phyloP scores from a whole-genome alignment of 2,113 vertebrate genomes.

The Tamias sibiricus region DNA sequence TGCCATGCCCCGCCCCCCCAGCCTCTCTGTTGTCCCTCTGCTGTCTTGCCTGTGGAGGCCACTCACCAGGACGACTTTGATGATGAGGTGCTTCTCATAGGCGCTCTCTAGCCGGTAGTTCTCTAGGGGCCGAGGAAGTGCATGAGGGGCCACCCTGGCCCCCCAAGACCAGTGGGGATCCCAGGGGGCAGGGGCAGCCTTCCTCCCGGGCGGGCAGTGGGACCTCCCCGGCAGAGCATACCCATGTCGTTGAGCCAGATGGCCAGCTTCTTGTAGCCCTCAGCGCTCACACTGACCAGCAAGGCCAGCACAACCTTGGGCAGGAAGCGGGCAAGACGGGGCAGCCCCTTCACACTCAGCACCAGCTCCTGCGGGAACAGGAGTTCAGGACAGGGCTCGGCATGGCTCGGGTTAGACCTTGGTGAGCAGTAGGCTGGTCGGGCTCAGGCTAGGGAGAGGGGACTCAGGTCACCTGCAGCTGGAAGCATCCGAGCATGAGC shows the following conservation, averaged over 20 bases:
- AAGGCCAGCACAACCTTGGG: constrained; percentile 96
- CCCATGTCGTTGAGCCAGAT: constrained; percentile 99
- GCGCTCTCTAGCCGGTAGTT: constrained; percentile 99
- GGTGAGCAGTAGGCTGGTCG: too few relatives aligned
- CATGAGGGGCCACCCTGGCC: neutral
- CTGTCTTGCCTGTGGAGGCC: neutral
- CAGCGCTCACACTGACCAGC: constrained; percentile 95
- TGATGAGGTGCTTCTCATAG: constrained; percentile 99
- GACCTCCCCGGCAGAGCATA: constrained; percentile 72
- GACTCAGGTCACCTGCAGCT: constrained; percentile 92
- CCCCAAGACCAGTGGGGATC: neutral
- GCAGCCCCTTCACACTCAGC: constrained; percentile 95
- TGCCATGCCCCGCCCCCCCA: neutral
- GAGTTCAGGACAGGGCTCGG: too few relatives aligned
- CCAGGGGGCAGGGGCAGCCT: neutral
- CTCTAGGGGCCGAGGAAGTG: constrained; percentile 85
- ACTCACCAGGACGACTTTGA: constrained; percentile 99
- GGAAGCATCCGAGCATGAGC: constrained; percentile 97
- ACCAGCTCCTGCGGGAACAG: constrained; percentile 91
- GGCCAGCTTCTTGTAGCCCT: constrained; percentile 97
- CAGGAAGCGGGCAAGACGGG: constrained; percentile 93
- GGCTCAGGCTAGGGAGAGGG: neutral
- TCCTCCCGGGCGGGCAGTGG: neutral
- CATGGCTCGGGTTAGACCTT: neutral
- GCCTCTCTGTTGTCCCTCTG: neutral